Evolutionary conservation across 2,113 vertebrate species (phyloP).

Genomic region (Hyaena hyaena): DNA sequence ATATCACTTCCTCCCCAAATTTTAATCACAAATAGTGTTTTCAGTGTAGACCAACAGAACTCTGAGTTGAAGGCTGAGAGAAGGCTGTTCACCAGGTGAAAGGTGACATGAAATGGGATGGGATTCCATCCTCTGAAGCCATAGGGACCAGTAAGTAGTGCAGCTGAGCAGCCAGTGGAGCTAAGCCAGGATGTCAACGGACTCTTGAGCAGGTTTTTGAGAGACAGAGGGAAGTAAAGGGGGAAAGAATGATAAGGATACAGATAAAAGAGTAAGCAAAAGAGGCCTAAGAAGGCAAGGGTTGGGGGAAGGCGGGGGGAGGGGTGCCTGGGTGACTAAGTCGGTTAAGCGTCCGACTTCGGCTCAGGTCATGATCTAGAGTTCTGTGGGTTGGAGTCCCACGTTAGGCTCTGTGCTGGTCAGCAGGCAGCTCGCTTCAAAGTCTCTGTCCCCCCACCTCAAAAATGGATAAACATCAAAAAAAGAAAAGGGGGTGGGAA

Average conservation of each 20-base stretch:
- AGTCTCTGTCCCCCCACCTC: too few relatives aligned
- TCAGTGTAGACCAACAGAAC: neutral
- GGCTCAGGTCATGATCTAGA: too few relatives aligned
- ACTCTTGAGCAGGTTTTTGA: neutral
- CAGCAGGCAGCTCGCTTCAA: too few relatives aligned
- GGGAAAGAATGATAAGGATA: neutral
- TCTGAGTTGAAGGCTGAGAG: neutral
- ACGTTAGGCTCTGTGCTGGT: too few relatives aligned
- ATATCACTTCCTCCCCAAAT: neutral
- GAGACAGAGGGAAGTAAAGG: neutral
- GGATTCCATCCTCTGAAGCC: neutral
- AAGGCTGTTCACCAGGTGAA: neutral
- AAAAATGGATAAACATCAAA: too few relatives aligned
- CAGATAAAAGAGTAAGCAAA: neutral
- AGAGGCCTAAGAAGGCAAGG: neutral
- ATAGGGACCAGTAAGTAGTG: neutral
- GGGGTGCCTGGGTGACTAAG: too few relatives aligned
- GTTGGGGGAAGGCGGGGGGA: too few relatives aligned
- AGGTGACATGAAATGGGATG: neutral
- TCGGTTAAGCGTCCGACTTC: too few relatives aligned
- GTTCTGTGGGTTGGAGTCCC: too few relatives aligned
- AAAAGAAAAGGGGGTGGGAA: neutral
- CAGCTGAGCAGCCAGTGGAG: neutral
- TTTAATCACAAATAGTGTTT: neutral
- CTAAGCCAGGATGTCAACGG: neutral